Evolutionary conservation across 2,113 vertebrate genomes (phyloP).

Genomic region (Centropus bengalensis): DNA sequence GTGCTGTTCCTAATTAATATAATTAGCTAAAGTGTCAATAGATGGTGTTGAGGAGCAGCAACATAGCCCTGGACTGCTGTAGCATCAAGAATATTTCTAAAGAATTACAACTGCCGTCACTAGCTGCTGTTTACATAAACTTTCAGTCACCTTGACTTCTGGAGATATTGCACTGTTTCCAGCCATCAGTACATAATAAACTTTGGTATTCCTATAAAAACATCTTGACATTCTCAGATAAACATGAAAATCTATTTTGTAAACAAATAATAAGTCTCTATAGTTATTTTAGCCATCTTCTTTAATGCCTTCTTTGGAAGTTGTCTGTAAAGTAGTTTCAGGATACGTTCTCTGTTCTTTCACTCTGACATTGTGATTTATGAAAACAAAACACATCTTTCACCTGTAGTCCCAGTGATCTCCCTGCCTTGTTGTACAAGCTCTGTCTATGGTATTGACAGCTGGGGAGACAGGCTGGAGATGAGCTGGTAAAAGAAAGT

Average conservation of each 20-base stretch:
- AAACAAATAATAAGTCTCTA: not conserved
- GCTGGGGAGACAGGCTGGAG: not conserved
- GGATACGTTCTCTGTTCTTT: not conserved
- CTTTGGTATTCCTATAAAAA: not conserved
- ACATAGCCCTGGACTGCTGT: fast-evolving
- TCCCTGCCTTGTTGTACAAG: not conserved
- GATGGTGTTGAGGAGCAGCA: conserved; percentile 8
- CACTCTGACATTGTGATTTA: not conserved
- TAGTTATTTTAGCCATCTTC: not conserved
- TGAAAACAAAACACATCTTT: not conserved
- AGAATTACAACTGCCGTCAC: not conserved
- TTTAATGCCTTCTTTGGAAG: not conserved
- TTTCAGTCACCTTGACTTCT: not conserved
- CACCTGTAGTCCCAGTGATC: not conserved
- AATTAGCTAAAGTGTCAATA: not conserved
- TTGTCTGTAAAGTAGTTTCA: not conserved
- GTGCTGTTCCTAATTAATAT: not conserved
- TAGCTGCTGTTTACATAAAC: not conserved
- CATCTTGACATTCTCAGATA: not conserved
- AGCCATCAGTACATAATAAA: not conserved
- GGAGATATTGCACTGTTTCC: not conserved
- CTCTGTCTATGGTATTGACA: not conserved
- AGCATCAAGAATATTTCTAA: not conserved
- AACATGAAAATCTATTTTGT: not conserved
- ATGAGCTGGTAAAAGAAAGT: not conserved